phyloP scores from a whole-genome alignment of 1,140 invertebrate species.

The Drosophila bocki region DNA sequence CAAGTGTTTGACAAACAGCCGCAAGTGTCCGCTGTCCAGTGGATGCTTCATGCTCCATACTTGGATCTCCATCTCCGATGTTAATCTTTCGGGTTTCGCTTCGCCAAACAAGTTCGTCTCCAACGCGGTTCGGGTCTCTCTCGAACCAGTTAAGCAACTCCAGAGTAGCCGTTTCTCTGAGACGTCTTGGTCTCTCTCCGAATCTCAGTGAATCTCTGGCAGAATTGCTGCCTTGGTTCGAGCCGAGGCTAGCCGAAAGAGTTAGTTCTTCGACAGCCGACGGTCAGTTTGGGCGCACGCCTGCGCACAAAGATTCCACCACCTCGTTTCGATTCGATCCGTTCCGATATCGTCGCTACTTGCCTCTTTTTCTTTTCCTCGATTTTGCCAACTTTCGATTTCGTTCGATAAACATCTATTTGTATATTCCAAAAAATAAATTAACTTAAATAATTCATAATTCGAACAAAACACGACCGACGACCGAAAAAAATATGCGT shows the following conservation, averaged over 20 bases:
- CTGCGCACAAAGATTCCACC: constrained; percentile 61
- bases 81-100: constrained; percentile 65
- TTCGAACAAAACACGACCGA: constrained; percentile 32
- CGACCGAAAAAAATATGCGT: constrained; percentile 47
- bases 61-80: constrained; percentile 60
- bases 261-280: constrained; percentile 83
- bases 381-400: constrained; percentile 57
- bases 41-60: constrained; percentile 27
- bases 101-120: constrained; percentile 59
- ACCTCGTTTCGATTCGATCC: constrained; percentile 12
- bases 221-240: constrained; percentile 65
- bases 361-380: constrained; percentile 16
- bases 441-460: constrained; percentile 46
- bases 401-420: constrained; percentile 37
- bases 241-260: constrained; percentile 60
- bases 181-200: constrained; percentile 5
- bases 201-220: constrained; percentile 14
- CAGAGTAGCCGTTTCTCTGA: not conserved
- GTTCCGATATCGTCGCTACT: constrained; percentile 26
- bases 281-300: constrained; percentile 84
- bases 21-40: constrained; percentile 51
- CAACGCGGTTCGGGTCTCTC: constrained; percentile 24
- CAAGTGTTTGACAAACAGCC: constrained; percentile 74
- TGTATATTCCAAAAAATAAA: constrained; percentile 23
- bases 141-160: constrained; percentile 54